Conservation (phyloP, 2,797 vertebrate genomes). For the Kryptopterus vitreolus region DNA sequence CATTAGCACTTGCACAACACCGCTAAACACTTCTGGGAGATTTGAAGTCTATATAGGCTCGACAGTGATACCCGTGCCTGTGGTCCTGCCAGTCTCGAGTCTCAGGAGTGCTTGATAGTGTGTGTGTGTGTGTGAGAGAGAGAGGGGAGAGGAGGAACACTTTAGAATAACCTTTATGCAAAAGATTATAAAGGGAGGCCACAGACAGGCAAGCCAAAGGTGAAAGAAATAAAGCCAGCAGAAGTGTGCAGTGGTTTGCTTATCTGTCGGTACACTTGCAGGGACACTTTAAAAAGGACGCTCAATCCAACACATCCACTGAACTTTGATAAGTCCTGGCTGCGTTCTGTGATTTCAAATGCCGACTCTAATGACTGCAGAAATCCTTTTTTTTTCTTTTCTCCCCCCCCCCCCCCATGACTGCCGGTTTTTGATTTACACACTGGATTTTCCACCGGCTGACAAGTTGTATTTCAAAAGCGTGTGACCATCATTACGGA, state of each 20-base stretch:
- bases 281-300: constrained; percentile 51
- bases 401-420: too few species aligned
- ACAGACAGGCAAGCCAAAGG: constrained; percentile 47
- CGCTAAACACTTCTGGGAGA: constrained; percentile 75
- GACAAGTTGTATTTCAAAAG: constrained; percentile 41
- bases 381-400: neutral
- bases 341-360: constrained; percentile 6
- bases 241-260: constrained; percentile 48
- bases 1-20: constrained; percentile 80
- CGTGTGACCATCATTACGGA: constrained; percentile 42
- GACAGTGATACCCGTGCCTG: constrained; percentile 67
- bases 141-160: constrained; percentile 47
- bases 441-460: constrained; percentile 49
- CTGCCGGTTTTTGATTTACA: constrained; percentile 51
- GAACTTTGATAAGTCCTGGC: constrained; percentile 46
- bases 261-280: constrained; percentile 49
- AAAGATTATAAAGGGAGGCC: constrained; percentile 51
- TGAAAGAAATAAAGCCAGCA: constrained; percentile 52
- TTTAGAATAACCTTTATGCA: constrained; percentile 49
- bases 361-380: neutral
- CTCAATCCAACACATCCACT: constrained; percentile 39
- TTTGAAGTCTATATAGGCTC: constrained; percentile 64
- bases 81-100: constrained; percentile 73
- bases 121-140: constrained; percentile 39
- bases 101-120: constrained; percentile 60